A percentile compares a stretch with the other conserved stretches of the same genome.
Conservation (phyloP, 2,888 invertebrate genomes). For the Tipula confusa region DNA sequence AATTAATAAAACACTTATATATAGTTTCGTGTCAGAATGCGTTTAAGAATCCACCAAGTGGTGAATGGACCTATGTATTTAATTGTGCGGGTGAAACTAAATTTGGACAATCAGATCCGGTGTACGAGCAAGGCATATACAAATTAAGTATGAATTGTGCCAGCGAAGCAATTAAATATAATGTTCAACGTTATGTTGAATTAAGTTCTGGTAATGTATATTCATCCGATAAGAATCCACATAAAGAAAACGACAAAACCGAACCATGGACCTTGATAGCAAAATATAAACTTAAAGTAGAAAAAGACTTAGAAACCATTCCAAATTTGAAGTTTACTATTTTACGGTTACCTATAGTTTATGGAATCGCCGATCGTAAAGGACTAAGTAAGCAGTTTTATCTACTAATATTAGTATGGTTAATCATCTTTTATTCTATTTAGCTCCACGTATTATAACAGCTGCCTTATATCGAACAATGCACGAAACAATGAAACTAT, state of each 20-base stretch:
- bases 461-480: conserved; percentile 80
- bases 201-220: conserved; percentile 79
- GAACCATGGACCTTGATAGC: conserved; percentile 85
- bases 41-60: conserved; percentile 59
- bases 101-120: conserved; percentile 80
- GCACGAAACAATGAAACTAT: conserved; percentile 83
- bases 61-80: conserved; percentile 70
- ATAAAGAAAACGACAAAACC: conserved; percentile 68
- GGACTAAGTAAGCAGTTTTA: conserved; percentile 70
- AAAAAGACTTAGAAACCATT: conserved; percentile 66
- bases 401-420: background rate
- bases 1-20: no score
- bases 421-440: conserved; percentile 37
- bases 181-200: conserved; percentile 71
- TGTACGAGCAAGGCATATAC: conserved; percentile 84
- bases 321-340: conserved; percentile 69
- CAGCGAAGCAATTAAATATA: conserved; percentile 63
- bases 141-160: conserved; percentile 82
- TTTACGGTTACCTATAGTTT: conserved; percentile 78
- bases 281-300: conserved; percentile 78
- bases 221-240: conserved; percentile 71
- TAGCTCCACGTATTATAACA: conserved; percentile 79
- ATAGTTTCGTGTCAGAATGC: conserved; percentile 77
- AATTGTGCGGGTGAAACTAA: conserved; percentile 92
- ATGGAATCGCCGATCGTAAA: conserved; percentile 77